phyloP scores from a whole-genome alignment of 2,888 invertebrate genomes.

The Sceliomorpha sp. region DNA sequence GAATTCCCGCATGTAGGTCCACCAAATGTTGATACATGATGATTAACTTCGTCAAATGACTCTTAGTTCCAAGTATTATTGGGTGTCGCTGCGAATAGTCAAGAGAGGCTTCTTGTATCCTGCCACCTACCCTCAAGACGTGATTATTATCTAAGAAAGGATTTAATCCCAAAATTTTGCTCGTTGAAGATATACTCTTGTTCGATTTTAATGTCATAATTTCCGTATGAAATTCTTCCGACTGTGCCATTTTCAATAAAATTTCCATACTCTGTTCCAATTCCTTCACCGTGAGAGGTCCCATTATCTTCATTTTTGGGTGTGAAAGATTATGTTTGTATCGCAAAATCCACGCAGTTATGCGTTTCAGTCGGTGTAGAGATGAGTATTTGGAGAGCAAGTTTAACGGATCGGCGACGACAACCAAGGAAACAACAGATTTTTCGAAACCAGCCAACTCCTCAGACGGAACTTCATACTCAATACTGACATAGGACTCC shows the following conservation, averaged over 20 bases:
- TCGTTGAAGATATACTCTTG: neutral
- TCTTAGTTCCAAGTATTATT: constrained; percentile 22
- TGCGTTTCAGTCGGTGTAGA: too few relatives aligned
- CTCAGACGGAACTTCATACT: neutral
- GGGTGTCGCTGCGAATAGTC: constrained; percentile 15
- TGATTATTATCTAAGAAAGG: constrained; percentile 21
- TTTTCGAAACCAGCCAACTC: neutral
- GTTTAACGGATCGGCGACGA: too few relatives aligned
- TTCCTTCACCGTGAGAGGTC: neutral
- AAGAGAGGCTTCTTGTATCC: constrained; percentile 23
- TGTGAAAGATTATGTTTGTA: constrained; percentile 15
- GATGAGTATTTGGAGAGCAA: too few relatives aligned
- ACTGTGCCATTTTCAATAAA: neutral
- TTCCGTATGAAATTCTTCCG: neutral
- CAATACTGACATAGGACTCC: neutral
- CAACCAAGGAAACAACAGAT: neutral
- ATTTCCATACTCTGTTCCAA: neutral
- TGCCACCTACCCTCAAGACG: constrained; percentile 33
- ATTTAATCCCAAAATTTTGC: constrained; percentile 1
- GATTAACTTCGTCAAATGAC: constrained; percentile 16
- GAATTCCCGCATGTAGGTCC: constrained; percentile 24
- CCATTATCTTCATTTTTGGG: neutral
- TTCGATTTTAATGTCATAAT: constrained; percentile 1
- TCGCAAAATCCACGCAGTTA: constrained; percentile 16
- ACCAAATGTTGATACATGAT: constrained; percentile 26